Conservation (phyloP, 2,888 invertebrate species). For the Pristionchus arcanus region DNA sequence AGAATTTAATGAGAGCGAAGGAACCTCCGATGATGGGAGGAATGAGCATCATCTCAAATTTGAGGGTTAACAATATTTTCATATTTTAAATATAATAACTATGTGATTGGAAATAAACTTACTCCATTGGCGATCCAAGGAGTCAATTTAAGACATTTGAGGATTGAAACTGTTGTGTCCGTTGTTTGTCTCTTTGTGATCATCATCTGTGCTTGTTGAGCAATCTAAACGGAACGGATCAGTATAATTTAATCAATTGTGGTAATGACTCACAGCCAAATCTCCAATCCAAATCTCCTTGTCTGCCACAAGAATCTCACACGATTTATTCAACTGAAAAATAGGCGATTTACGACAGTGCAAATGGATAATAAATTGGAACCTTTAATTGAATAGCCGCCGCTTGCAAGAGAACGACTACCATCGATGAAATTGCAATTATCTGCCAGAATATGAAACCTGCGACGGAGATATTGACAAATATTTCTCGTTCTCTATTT, state of each 20-base stretch:
- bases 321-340: conserved; percentile 30
- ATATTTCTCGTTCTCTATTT: background rate
- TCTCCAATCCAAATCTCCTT: conserved; percentile 39
- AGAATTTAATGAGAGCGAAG: background rate
- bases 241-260: background rate
- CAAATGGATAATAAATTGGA: background rate
- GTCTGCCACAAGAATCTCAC: conserved; percentile 34
- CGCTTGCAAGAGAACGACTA: background rate
- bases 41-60: conserved; percentile 44
- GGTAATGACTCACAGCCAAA: background rate
- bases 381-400: background rate
- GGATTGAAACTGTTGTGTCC: conserved; percentile 4
- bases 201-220: conserved; percentile 43
- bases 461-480: background rate
- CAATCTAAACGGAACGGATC: background rate
- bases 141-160: conserved; percentile 50
- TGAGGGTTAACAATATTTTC: background rate
- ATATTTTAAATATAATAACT: background rate
- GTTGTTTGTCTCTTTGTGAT: background rate
- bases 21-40: conserved; percentile 14
- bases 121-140: conserved; percentile 44
- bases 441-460: conserved; percentile 42
- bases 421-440: background rate
- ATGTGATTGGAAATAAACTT: background rate
- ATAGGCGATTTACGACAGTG: background rate